phyloP scores from a whole-genome alignment of 2,888 invertebrate species.

The Tuberolachnus salignus region DNA sequence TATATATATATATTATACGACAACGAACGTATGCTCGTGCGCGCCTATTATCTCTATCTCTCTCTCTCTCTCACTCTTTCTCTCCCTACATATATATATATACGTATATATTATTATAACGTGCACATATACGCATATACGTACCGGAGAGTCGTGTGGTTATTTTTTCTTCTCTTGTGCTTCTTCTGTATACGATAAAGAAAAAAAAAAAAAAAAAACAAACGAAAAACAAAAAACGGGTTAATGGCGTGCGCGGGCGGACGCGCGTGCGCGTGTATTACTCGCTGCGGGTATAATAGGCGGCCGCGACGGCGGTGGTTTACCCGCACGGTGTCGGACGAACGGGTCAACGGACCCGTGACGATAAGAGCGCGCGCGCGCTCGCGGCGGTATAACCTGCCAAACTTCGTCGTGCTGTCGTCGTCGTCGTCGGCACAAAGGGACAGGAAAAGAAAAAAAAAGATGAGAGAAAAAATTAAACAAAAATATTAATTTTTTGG shows the following conservation, averaged over 20 bases:
- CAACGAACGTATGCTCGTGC: not conserved
- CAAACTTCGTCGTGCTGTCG: conserved; percentile 38
- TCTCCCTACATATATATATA: not conserved
- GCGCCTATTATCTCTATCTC: too few relatives aligned
- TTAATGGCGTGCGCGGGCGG: conserved; percentile 5
- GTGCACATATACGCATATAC: not conserved
- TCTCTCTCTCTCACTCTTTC: too few relatives aligned
- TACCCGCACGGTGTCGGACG: not conserved
- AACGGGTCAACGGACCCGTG: conserved; percentile 45
- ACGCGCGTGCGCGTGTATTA: too few relatives aligned
- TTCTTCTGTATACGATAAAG: too few relatives aligned
- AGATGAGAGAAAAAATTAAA: not conserved
- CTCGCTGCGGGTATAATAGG: not conserved
- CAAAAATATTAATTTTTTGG: too few relatives aligned
- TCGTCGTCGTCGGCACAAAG: not conserved
- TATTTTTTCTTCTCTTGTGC: too few relatives aligned
- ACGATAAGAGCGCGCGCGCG: not conserved
- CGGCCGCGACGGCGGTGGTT: conserved; percentile 9
- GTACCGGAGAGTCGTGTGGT: not conserved
- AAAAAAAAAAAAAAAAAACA: too few relatives aligned
- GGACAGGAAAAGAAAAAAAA: not conserved
- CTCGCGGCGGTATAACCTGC: not conserved
- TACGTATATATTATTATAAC: not conserved
- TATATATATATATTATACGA: not conserved
- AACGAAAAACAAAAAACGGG: conserved; percentile 25